Evolutionary conservation across 2,888 invertebrate species (phyloP).

Genomic region (Orthosia gothica): DNA sequence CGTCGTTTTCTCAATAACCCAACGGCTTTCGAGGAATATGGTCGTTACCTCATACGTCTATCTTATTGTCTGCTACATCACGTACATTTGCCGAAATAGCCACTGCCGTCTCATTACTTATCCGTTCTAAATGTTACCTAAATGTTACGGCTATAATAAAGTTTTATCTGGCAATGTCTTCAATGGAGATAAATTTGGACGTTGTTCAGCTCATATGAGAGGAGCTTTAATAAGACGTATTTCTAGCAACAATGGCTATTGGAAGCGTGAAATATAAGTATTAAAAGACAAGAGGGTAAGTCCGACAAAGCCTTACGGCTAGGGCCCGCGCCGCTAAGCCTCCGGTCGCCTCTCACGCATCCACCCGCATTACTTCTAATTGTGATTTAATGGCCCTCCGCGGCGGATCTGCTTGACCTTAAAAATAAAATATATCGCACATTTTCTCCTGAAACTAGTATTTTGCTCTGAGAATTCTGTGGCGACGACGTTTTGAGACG

Average conservation of each 20-base stretch:
- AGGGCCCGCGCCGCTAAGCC: conserved; percentile 81
- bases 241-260: conserved; percentile 74
- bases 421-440: conserved; percentile 82
- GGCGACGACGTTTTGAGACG: conserved; percentile 47
- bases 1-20: conserved; percentile 72
- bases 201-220: conserved; percentile 42
- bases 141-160: conserved; percentile 70
- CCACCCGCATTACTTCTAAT: conserved; percentile 90
- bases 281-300: conserved; percentile 87
- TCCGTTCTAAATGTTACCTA: conserved; percentile 69
- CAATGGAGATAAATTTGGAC: conserved; percentile 44
- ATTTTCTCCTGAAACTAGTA: conserved; percentile 70
- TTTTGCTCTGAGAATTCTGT: conserved; percentile 58
- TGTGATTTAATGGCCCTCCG: conserved; percentile 90
- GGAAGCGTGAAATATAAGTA: conserved; percentile 82
- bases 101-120: conserved; percentile 68
- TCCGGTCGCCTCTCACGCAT: conserved; percentile 85
- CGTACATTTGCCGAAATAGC: conserved; percentile 71
- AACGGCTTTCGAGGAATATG: conserved; percentile 67
- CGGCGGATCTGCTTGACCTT: conserved; percentile 85
- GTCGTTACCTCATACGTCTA: conserved; percentile 73
- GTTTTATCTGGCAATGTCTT: conserved; percentile 69
- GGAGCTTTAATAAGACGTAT: conserved; percentile 59
- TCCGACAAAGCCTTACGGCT: conserved; percentile 84
- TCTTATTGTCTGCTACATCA: conserved; percentile 74